These are phyloP conservation scores for Poeciliopsis gracilis DNA, from an alignment of 2,797 vertebrate genomes.

Conservation along the genomic window DNA sequence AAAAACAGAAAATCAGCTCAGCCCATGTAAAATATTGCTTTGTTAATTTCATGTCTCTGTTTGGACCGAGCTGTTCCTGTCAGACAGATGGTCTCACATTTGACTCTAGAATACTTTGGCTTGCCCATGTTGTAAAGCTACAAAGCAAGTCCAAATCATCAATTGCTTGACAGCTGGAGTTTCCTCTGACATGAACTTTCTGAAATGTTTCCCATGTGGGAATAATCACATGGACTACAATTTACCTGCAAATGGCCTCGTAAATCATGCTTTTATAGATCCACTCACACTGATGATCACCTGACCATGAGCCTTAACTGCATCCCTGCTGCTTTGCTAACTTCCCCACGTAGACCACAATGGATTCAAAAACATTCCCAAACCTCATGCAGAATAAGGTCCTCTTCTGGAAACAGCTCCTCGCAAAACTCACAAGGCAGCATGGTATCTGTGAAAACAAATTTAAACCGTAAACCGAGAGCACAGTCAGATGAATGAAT, in stretches of 20 bases:
- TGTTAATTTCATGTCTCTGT: neutral
- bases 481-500: neutral
- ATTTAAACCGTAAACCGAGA: neutral
- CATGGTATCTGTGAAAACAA: constrained; percentile 77
- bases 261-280: neutral
- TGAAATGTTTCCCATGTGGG: neutral
- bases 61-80: neutral
- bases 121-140: neutral
- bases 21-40: neutral
- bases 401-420: constrained; percentile 93
- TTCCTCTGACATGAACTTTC: neutral
- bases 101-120: neutral
- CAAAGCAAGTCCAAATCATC: neutral
- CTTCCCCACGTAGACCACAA: neutral
- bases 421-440: constrained; percentile 98
- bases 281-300: neutral
- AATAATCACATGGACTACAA: neutral
- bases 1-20: neutral
- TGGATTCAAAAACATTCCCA: constrained; percentile 4
- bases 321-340: neutral
- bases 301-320: neutral
- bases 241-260: neutral
- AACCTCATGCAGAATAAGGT: constrained; percentile 97
- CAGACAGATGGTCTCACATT: neutral
- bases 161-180: neutral